Evolutionary conservation across 2,888 invertebrate species (phyloP), one percentile per base, ranked within the genome.

Genomic region (Hanleya hanleyi): DNA sequence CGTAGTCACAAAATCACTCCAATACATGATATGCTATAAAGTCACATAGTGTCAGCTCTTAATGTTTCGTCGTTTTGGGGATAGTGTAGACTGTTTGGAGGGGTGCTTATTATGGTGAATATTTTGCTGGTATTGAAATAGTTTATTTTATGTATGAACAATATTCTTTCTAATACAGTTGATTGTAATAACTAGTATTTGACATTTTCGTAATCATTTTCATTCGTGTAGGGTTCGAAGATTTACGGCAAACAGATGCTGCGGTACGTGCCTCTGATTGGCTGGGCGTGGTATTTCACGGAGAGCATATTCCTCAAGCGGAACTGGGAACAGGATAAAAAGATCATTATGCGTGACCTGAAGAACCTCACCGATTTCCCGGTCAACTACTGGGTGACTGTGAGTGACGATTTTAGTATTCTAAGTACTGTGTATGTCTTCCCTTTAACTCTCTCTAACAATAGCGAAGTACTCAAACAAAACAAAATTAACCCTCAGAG

Each of bases 221-320:
- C 18, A 12, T 81, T 77, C 75, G 93, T 93, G 84, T 91, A 96
- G 94, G 96, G 96, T 90, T 96, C 97, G 84, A 97, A 98, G 92
- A 96, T 97, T 0, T 97, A 96, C 90, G 97, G 96, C 0, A 98
- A 98, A 92, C 96, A 96, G 91, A 95, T 95, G 18, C 94, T 98
- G 78, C 94, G 95, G 83, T 97, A 96, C 90, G 93, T 98, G 79
- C 98, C 98, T 1, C 82, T 96, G 12, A 93, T 98, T 82, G 98
- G 98, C 41, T 98, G 98, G 98, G 95, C 95, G 85, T 98, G 97
- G 97, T 96, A 96, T 92, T 96, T 97, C 90, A 95, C 96, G 0
- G 98, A 98, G 90, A 96, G 96, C 91, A 96, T 98, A 76, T 98
- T 98, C 91, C 93, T 98, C 73, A 96, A 97, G 90, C 93, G 98